phyloP scores from a whole-genome alignment of 2,113 vertebrate genomes.

The Peromyscus leucopus region DNA sequence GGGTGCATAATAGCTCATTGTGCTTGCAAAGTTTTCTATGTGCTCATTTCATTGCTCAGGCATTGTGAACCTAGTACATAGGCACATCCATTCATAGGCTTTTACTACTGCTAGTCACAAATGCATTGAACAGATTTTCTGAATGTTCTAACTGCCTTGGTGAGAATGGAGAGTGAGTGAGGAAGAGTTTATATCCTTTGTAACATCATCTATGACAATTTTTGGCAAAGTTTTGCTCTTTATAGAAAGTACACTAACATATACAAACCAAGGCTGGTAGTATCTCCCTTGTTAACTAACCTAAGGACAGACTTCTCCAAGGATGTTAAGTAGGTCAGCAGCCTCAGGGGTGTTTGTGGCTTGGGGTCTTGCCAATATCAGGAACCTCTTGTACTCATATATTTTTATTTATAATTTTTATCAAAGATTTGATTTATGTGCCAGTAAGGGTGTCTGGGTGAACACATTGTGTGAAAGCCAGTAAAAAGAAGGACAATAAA shows the following conservation, averaged over 20 bases:
- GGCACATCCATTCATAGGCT: background rate
- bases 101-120: conserved; percentile 8
- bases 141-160: background rate
- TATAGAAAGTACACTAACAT: background rate
- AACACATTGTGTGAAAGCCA: conserved; percentile 21
- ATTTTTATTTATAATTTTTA: conserved; percentile 71
- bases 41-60: background rate
- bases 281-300: conserved; percentile 19
- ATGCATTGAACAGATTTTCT: conserved; percentile 15
- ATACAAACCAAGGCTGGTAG: conserved; percentile 17
- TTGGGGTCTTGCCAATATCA: conserved; percentile 55
- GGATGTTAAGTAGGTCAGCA: background rate
- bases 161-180: background rate
- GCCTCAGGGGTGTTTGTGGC: conserved; percentile 27
- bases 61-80: background rate
- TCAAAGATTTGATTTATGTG: conserved; percentile 64
- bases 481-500: conserved; percentile 57
- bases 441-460: conserved; percentile 45
- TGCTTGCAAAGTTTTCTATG: background rate
- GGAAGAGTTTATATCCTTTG: conserved; percentile 33
- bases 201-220: conserved; percentile 26
- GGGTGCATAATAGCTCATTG: background rate
- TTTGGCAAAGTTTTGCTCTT: conserved; percentile 20
- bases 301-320: conserved; percentile 44
- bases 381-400: conserved; percentile 55